These are phyloP conservation scores for Amazona guildingii DNA, from an alignment of 2,113 vertebrate genomes.

Conservation along the genomic window DNA sequence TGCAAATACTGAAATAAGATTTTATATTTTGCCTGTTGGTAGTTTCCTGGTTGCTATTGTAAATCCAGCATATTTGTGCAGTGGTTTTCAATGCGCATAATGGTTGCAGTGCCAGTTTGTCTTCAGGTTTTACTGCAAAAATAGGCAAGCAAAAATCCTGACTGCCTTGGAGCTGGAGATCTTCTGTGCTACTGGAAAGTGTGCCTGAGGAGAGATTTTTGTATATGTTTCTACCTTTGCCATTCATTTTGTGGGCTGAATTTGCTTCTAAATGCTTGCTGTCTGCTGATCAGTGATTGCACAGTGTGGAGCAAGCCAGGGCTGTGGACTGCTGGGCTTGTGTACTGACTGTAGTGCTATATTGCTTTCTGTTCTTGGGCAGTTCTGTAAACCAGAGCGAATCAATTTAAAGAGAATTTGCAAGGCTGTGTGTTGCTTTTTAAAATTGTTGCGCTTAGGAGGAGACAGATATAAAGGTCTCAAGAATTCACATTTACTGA, in stretches of 20 bases:
- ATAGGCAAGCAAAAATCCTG: not conserved
- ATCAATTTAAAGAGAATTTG: not conserved
- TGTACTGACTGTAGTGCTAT: not conserved
- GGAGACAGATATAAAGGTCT: not conserved
- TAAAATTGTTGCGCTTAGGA: not conserved
- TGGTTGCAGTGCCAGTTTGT: not conserved
- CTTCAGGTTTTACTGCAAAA: not conserved
- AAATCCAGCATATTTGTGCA: not conserved
- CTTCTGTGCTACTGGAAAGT: not conserved
- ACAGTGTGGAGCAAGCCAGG: fast-evolving
- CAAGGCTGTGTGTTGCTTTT: not conserved
- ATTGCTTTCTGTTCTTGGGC: not conserved
- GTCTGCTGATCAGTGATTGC: no score
- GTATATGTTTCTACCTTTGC: not conserved
- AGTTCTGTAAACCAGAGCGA: not conserved
- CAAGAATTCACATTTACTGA: not conserved
- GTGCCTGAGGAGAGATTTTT: not conserved
- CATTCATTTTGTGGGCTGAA: not conserved
- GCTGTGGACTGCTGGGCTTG: fast-evolving
- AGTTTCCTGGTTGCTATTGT: not conserved
- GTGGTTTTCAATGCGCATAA: fast-evolving
- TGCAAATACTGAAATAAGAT: not conserved
- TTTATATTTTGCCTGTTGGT: not conserved
- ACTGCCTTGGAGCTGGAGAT: not conserved
- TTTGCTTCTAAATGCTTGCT: not conserved